Percentiles rank a stretch among this genome's conserved stretches.
Evolutionary conservation across 2,797 vertebrate genomes (phyloP).

Genomic region (Harpagifer antarcticus): DNA sequence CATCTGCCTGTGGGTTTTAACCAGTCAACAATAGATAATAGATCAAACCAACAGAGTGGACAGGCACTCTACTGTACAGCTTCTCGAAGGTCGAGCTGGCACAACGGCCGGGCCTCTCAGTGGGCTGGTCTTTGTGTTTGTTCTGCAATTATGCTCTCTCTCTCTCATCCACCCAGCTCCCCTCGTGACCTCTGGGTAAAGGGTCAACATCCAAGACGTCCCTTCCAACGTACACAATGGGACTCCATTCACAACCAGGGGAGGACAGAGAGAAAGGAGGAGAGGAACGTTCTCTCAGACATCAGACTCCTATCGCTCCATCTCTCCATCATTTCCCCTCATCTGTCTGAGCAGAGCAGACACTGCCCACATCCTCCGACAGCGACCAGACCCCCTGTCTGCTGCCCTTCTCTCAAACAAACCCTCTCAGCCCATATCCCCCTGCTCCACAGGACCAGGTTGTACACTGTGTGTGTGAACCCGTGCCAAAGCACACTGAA

Average conservation of each 20-base stretch:
- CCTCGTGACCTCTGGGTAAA: slow-evolving; percentile 64
- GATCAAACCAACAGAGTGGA: slow-evolving; percentile 45
- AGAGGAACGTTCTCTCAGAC: slow-evolving; percentile 64
- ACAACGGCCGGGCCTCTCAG: slow-evolving; percentile 46
- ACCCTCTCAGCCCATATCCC: slow-evolving; percentile 62
- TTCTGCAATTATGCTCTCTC: slow-evolving; percentile 66
- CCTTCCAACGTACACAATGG: slow-evolving; percentile 69
- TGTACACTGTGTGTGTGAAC: slow-evolving; percentile 49
- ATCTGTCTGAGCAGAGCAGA: slow-evolving; percentile 62
- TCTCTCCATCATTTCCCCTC: slow-evolving; percentile 73
- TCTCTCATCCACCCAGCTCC: slow-evolving; percentile 60
- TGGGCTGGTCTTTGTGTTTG: slow-evolving; percentile 70
- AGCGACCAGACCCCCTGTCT: slow-evolving; percentile 61
- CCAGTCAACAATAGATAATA: slow-evolving; percentile 72
- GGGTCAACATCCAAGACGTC: slow-evolving; percentile 71
- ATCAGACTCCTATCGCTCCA: slow-evolving; percentile 65
- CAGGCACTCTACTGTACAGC: slow-evolving; percentile 44
- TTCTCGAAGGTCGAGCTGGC: slow-evolving; percentile 39
- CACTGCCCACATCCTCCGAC: slow-evolving; percentile 75
- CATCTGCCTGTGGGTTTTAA: slow-evolving; percentile 52
- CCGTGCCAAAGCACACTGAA: slow-evolving; percentile 45
- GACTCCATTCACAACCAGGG: slow-evolving; percentile 66
- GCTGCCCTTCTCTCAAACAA: slow-evolving; percentile 58
- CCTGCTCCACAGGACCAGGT: slow-evolving; percentile 39
- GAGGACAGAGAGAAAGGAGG: slow-evolving; percentile 49